Conservation (phyloP, 2,113 vertebrate genomes). For the Tyrannus savana region DNA sequence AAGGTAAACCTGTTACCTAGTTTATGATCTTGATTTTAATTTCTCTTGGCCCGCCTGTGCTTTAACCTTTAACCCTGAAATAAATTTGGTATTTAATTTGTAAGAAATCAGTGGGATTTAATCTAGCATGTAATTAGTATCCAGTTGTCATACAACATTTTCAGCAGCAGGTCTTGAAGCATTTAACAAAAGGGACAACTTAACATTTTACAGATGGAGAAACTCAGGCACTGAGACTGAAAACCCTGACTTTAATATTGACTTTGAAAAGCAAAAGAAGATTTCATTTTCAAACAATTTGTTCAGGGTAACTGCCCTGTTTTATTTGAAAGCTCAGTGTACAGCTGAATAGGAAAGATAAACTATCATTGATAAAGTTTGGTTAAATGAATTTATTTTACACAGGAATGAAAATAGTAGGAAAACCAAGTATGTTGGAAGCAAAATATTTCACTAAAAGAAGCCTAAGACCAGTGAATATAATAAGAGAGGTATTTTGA, state of each 20-base stretch:
- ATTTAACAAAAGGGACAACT: not conserved
- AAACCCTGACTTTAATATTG: not conserved
- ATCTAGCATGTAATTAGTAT: not conserved
- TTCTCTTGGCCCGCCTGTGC: not conserved
- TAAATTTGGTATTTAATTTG: not conserved
- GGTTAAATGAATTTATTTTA: not conserved
- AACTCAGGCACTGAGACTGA: not conserved
- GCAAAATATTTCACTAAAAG: not conserved
- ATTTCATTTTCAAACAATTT: not conserved
- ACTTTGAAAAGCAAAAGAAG: not conserved
- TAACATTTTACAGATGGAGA: not conserved
- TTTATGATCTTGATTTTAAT: not conserved
- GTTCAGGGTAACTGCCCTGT: not conserved
- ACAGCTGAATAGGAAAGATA: not conserved
- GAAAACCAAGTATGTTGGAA: not conserved
- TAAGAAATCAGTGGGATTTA: not conserved
- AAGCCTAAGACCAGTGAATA: not conserved
- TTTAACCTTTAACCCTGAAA: not conserved
- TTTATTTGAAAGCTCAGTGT: not conserved
- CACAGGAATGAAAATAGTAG: not conserved
- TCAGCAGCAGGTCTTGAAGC: not conserved
- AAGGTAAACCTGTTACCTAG: not conserved
- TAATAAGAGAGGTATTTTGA: not conserved
- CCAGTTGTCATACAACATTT: not conserved
- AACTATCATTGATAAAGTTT: not conserved